These are phyloP conservation scores for Phylloscopus collybita DNA, from an alignment of 2,797 vertebrate species.

Conservation along the genomic window DNA sequence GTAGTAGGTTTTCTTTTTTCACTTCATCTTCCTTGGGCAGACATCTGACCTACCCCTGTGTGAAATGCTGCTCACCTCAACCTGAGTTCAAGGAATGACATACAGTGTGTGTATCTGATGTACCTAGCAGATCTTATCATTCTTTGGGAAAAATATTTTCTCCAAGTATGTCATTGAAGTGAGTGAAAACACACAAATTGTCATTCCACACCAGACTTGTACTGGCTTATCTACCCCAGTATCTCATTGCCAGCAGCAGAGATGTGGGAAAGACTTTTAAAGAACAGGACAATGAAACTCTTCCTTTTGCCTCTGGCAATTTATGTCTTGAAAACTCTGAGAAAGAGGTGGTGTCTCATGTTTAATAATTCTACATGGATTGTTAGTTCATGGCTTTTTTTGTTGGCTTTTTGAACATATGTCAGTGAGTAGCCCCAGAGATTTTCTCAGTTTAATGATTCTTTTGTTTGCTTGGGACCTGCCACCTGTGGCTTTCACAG, in stretches of 20 bases:
- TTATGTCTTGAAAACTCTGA: neutral
- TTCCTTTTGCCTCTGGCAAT: neutral
- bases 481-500: fast-evolving
- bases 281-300: neutral
- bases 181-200: neutral
- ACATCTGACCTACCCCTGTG: neutral
- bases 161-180: neutral
- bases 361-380: neutral
- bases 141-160: neutral
- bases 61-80: no score
- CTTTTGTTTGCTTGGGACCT: neutral
- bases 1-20: neutral
- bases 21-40: neutral
- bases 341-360: neutral
- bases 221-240: neutral
- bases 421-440: neutral
- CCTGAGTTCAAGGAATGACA: no score
- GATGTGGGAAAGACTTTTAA: neutral
- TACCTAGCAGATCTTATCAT: neutral
- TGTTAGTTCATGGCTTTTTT: neutral
- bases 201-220: neutral
- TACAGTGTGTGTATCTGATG: neutral
- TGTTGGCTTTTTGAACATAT: neutral
- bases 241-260: neutral
- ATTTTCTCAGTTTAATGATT: neutral